Evolutionary conservation across 2,888 invertebrate species (phyloP), one percentile per base, ranked within the genome.

Genomic region (Spilosoma lubricipeda): DNA sequence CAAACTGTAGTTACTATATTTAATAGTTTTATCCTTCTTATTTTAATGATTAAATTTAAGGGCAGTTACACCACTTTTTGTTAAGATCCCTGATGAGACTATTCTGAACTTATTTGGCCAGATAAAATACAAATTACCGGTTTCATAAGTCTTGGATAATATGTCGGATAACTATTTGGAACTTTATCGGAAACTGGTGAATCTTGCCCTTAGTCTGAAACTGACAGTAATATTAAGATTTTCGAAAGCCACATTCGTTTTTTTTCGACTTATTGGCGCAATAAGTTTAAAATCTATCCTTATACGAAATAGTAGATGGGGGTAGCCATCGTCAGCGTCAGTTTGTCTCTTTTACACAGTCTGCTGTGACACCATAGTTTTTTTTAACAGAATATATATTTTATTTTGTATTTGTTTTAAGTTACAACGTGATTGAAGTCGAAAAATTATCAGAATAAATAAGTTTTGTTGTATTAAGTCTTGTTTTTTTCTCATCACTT

Each of bases 381-480:
- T 81, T 72, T 73, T 77, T 79, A 73, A 76, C 69, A 72, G 73
- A 77, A 71, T 75, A 72, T 76, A 74, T 71, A 67, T 76, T 74
- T 80, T 82, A 74, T 83, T 84, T 84, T 84, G 71, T 84, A 83
- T 81, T 79, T 74, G 71, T 59, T 82, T 83, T 85, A 82, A 76
- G 79, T 78, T 81, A 75, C 85, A 72, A 76, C 77, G 78, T 82
- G 77, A 81, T 81, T 82, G 79, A 77, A 79, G 74, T 76, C 72
- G 78, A 76, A 71, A 69, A 76, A 79, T 80, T 79, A 80, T 84
- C 81, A 74, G 82, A 87, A 85, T 87, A 87, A 87, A 87, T 82
- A 78, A 80, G 80, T 84, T 85, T 83, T 87, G 85, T 83, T 83
- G 80, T 81, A 83, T 72, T 70, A 39, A 48, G 56, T 68, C 75